Evolutionary conservation across 2,888 invertebrate genomes (phyloP).

Genomic region (Macrophya alboannulata): DNA sequence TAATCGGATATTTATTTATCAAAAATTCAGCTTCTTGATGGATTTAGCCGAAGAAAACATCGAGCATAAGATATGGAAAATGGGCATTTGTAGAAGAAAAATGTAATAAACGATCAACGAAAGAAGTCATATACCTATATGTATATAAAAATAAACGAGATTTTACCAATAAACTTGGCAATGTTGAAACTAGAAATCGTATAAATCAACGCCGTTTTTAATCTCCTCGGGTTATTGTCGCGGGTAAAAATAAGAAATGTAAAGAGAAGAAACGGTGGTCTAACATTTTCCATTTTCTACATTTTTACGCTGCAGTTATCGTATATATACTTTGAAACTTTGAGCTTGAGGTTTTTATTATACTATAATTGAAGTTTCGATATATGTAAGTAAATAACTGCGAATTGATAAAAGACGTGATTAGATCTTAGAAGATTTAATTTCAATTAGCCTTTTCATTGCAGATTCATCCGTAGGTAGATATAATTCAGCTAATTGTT

Average conservation of each 20-base stretch:
- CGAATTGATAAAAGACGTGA: background rate
- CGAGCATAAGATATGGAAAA: background rate
- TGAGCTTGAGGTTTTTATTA: background rate
- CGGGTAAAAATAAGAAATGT: slow-evolving; percentile 13
- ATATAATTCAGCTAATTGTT: background rate
- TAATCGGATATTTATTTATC: slow-evolving; percentile 36
- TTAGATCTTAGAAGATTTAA: background rate
- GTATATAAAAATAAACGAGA: background rate
- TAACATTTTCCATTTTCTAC: background rate
- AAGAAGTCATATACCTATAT: background rate
- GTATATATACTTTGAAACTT: no score
- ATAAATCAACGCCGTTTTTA: slow-evolving; percentile 50
- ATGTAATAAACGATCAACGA: background rate
- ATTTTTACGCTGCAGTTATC: background rate
- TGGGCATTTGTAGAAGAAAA: background rate
- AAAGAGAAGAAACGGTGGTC: background rate
- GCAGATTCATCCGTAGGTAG: background rate
- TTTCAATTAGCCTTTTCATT: background rate
- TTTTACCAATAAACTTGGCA: slow-evolving; percentile 12
- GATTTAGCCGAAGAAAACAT: background rate
- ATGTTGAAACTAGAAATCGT: slow-evolving; percentile 13
- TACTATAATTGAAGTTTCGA: background rate
- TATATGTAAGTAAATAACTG: background rate
- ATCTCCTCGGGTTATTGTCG: slow-evolving; percentile 29
- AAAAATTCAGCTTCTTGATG: slow-evolving; percentile 17